Conservation (phyloP, 2,888 invertebrate species). For the Phasia obesa region DNA sequence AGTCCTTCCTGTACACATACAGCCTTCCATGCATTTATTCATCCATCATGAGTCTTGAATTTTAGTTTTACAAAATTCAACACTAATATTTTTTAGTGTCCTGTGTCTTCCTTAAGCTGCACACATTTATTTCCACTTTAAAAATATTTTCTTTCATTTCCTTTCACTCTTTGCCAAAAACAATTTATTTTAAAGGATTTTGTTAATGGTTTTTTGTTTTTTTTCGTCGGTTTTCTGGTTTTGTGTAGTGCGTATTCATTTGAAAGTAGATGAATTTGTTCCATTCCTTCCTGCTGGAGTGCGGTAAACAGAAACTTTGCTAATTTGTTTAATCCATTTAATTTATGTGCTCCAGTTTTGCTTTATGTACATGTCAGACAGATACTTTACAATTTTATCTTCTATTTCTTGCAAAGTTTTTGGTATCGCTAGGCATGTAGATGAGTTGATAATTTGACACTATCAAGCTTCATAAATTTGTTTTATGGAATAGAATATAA, state of each 20-base stretch:
- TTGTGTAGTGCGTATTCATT: not conserved
- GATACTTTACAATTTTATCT: conserved; percentile 26
- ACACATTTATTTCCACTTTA: conserved; percentile 32
- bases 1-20: not conserved
- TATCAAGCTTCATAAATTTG: conserved; percentile 48
- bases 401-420: not conserved
- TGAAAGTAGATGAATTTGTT: conserved; percentile 8
- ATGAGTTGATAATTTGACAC: conserved; percentile 45
- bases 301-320: conserved; percentile 52
- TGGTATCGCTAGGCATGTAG: not conserved
- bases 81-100: conserved; percentile 17
- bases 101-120: conserved; percentile 13
- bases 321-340: conserved; percentile 68
- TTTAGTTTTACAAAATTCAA: conserved; percentile 35
- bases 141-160: conserved; percentile 6
- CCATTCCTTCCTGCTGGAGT: conserved; percentile 18
- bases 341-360: conserved; percentile 63
- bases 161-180: conserved; percentile 42
- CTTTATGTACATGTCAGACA: conserved; percentile 39
- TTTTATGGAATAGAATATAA: too few relatives aligned
- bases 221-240: not conserved
- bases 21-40: conserved; percentile 21
- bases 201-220: conserved; percentile 10
- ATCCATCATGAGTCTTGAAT: conserved; percentile 23
- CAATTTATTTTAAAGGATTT: conserved; percentile 66